Evolutionary conservation across 1,140 invertebrate genomes (phyloP), one percentile per base, ranked within the genome.

Genomic region (Octopus sinensis): DNA sequence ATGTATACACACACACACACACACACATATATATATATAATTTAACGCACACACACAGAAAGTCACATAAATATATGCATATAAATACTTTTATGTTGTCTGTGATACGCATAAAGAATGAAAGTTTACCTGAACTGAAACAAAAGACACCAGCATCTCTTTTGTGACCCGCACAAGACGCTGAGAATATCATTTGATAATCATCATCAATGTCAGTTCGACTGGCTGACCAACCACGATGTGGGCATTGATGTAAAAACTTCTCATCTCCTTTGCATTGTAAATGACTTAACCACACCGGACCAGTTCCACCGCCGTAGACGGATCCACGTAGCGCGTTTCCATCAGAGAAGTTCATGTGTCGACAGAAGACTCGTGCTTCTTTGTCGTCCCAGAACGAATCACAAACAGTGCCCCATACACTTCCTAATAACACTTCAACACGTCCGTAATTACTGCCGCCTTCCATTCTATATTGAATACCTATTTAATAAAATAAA

Each of bases 361-460:
- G 81, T 54, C 87, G 84, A 82, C 88, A 89, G 6, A 88, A 82
- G 6, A 89, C 88, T 10, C 77, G 54, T 6, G 88, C 87, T 77
- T 88, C 88, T 17, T 76, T 81, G 53, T 85, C 79, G 51, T 87
- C 84, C 87, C 87, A 89, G 30, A 81, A 84, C 43, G 85, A 79
- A 82, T 87, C 84, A 83, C 88, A 89, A 1, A 91, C 82, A 4
- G 88, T 89, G 3, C 90, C 90, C 87, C 88, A 89, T 23, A 79
- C 71, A 23, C 84, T 83, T 77, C 86, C 85, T 9, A 90, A 91
- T 89, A 93, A 93, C 4, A 96, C 92, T 92, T 95, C 94, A 12
- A 96, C 88, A 81, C 94, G 91, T 10, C 95, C 95, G 88, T 94
- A 93, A 84, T 93, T 88, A 10, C 75, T 76, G 43, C 81, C 86